Evolutionary conservation across 1,140 invertebrate species (phyloP), one percentile per base, ranked within the genome.

Genomic region (Apolygus lucorum): DNA sequence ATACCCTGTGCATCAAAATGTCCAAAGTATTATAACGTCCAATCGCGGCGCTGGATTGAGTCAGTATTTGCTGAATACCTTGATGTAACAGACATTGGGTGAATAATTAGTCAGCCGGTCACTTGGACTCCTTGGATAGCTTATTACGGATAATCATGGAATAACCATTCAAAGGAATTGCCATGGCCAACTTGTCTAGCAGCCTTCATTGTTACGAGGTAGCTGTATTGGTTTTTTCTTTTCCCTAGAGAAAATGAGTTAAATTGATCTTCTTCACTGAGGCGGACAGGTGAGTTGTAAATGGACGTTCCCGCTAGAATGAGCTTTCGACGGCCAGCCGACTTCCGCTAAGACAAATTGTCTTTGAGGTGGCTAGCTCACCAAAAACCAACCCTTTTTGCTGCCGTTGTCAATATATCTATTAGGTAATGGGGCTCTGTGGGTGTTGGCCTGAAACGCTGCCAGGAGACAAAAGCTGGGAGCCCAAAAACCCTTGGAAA

Each of bases 301-400:
- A 42, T 42, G 34, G 34, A 42, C 34, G 34, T 42, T 42, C 34
- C 34, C 34, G 34, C 34, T 42, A 42, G 34, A 17, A 42, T 42
- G 34, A 42, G 34, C 34, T 42, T 42, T 42, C 34, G 54, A 59
- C 4, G 54, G 22, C 54, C 54, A 59, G 2, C 22, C 54, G 22
- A 59, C 54, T 59, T 59, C 54, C 54, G 54, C 13, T 59, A 59
- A 59, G 54, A 24, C 54, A 24, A 59, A 59, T 24, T 24, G 13
- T 21, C 54, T 59, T 24, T 8, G 22, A 22, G 13, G 11, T 59
- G 22, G 54, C 54, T 59, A 4, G 22, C 54, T 59, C 13, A 4
- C 54, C 54, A 59, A 59, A 59, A 59, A 24, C 54, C 54, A 59
- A 59, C 54, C 54, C 54, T 59, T 59, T 59, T 59, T 59, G 54